These are phyloP conservation scores for Lophius piscatorius DNA, from an alignment of 2,113 vertebrate genomes.

Conservation along the genomic window DNA sequence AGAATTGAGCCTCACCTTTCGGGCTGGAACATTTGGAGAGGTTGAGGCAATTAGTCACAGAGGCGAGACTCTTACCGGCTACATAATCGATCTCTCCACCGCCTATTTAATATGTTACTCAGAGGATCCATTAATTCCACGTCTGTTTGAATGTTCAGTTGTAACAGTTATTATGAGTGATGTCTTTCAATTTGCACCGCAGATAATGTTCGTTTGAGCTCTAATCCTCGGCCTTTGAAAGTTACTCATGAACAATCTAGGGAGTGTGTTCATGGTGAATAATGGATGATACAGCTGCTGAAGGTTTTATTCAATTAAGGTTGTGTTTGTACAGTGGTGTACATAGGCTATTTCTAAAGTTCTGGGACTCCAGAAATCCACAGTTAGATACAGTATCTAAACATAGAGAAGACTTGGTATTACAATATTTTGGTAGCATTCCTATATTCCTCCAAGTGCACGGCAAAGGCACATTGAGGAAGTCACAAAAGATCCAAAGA, in stretches of 20 bases:
- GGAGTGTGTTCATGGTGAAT: slow-evolving; percentile 26
- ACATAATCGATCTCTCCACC: background rate
- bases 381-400: slow-evolving; percentile 49
- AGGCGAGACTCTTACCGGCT: slow-evolving; percentile 21
- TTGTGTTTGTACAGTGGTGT: slow-evolving; percentile 52
- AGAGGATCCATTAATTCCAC: slow-evolving; percentile 6
- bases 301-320: slow-evolving; percentile 42
- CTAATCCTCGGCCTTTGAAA: background rate
- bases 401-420: background rate
- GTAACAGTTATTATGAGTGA: background rate
- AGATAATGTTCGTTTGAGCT: background rate
- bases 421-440: too few species aligned
- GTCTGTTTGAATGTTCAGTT: slow-evolving; percentile 1
- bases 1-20: slow-evolving; percentile 42
- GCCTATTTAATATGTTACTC: slow-evolving; percentile 23
- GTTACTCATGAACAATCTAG: slow-evolving; percentile 24
- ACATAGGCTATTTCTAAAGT: too few species aligned
- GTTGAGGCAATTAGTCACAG: slow-evolving; percentile 40
- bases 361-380: too few species aligned
- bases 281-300: slow-evolving; percentile 22
- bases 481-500: too few species aligned
- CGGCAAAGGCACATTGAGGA: too few species aligned
- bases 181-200: background rate
- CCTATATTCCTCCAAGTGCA: too few species aligned
- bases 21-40: slow-evolving; percentile 34